These are phyloP conservation scores for Agrypnus murinus DNA, from an alignment of 2,888 invertebrate species.

Conservation along the genomic window DNA sequence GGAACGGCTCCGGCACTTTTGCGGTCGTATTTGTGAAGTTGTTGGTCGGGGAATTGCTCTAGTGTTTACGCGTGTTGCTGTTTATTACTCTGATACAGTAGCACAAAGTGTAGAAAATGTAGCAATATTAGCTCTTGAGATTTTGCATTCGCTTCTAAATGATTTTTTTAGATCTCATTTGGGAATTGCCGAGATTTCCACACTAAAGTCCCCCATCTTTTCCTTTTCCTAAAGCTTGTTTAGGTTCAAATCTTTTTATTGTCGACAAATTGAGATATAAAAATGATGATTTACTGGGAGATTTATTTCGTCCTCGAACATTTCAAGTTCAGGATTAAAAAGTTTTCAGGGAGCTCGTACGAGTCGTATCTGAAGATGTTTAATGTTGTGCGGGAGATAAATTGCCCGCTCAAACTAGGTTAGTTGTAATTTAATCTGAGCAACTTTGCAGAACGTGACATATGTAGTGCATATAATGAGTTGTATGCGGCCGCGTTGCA, in stretches of 20 bases:
- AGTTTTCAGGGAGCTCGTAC: constrained; percentile 19
- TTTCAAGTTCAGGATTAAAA: constrained; percentile 24
- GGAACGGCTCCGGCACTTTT: constrained; percentile 47
- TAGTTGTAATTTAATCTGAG: constrained; percentile 45
- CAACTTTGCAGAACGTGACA: constrained; percentile 41
- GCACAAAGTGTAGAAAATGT: constrained; percentile 26
- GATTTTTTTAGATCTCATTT: too few relatives aligned
- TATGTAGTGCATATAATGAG: constrained; percentile 49
- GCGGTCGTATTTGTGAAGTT: constrained; percentile 45
- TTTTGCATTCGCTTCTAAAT: background rate
- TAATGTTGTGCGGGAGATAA: constrained; percentile 42
- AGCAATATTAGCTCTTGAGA: constrained; percentile 10
- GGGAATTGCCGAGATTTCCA: too few relatives aligned
- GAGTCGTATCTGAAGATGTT: constrained; percentile 26
- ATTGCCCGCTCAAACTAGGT: constrained; percentile 36
- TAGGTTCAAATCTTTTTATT: too few relatives aligned
- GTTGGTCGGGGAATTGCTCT: constrained; percentile 45
- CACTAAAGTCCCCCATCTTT: too few relatives aligned
- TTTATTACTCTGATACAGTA: constrained; percentile 46
- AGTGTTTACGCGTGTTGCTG: constrained; percentile 48
- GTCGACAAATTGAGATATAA: too few relatives aligned
- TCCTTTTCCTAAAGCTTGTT: background rate
- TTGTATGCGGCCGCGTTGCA: constrained; percentile 36
- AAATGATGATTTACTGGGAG: too few relatives aligned
- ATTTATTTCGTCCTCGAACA: constrained; percentile 14